These are phyloP conservation scores for Pygmarrhopalites habei DNA, from an alignment of 1,140 invertebrate genomes.

Conservation along the genomic window DNA sequence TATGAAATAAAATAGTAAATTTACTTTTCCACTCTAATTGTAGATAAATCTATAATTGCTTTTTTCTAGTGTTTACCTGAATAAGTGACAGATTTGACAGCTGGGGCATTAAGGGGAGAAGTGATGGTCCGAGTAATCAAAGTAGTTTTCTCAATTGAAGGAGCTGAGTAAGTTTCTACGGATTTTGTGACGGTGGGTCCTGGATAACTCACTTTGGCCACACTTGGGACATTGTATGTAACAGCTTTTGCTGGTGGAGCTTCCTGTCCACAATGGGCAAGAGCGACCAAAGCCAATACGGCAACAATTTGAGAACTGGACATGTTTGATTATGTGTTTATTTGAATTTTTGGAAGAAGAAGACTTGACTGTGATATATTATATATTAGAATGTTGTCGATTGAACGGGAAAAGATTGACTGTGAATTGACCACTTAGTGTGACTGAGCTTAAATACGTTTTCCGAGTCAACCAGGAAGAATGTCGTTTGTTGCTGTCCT, in stretches of 20 bases:
- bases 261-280: conserved; percentile 35
- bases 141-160: conserved; percentile 38
- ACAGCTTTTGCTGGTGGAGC: conserved; percentile 36
- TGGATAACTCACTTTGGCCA: conserved; percentile 35
- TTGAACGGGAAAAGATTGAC: conserved; percentile 7
- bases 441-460: conserved; percentile 19
- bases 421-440: neutral
- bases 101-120: conserved; percentile 34
- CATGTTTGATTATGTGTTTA: conserved; percentile 11
- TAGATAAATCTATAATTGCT: neutral
- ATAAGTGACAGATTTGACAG: conserved; percentile 12
- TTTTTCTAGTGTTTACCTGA: neutral
- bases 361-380: neutral
- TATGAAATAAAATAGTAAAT: conserved; percentile 2
- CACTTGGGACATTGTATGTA: conserved; percentile 36
- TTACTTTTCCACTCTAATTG: neutral
- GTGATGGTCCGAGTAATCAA: conserved; percentile 38
- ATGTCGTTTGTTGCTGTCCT: no score
- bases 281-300: conserved; percentile 23
- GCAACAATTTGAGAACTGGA: conserved; percentile 1
- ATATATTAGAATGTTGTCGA: neutral
- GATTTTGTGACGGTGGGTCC: conserved; percentile 34
- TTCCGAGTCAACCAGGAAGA: conserved; percentile 14
- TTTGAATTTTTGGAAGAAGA: neutral
- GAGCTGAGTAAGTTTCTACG: conserved; percentile 37